A percentile compares a stretch with the other conserved stretches of the same genome.
Evolutionary conservation across 1,140 invertebrate genomes (phyloP).

Genomic region (Phthorimaea operculella): DNA sequence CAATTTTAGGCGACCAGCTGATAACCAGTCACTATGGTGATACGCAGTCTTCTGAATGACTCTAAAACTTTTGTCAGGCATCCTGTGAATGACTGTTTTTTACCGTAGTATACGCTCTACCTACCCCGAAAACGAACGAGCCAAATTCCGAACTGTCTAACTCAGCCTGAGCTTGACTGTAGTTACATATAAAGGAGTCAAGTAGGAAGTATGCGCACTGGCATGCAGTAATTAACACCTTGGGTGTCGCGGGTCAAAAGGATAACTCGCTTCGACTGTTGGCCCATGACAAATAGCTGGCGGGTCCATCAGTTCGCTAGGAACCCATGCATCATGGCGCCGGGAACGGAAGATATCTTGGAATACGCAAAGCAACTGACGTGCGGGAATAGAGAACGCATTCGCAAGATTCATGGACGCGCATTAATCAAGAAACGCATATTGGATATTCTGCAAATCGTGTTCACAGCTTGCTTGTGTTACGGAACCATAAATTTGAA

Average conservation of each 20-base stretch:
- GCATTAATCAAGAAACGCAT: constrained; percentile 26
- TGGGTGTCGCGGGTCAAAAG: neutral
- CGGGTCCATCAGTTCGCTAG: neutral
- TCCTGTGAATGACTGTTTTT: no score
- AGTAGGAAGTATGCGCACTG: neutral
- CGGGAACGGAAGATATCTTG: neutral
- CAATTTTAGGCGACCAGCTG: no score
- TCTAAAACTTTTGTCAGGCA: no score
- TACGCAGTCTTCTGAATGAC: no score
- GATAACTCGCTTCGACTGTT: neutral
- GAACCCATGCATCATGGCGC: neutral
- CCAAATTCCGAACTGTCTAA: no score
- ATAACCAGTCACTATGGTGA: no score
- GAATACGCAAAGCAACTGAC: constrained; percentile 1
- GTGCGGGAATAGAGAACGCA: constrained; percentile 11
- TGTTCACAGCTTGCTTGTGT: neutral
- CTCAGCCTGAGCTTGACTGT: no score
- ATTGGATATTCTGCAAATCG: neutral
- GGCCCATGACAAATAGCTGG: neutral
- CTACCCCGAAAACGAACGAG: no score
- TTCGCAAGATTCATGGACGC: constrained; percentile 25
- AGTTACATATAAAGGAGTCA: neutral
- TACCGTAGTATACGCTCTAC: no score
- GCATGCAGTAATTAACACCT: neutral
- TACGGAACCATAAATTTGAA: neutral